Conservation (phyloP, 2,797 vertebrate species). For the Botia kubotai region DNA sequence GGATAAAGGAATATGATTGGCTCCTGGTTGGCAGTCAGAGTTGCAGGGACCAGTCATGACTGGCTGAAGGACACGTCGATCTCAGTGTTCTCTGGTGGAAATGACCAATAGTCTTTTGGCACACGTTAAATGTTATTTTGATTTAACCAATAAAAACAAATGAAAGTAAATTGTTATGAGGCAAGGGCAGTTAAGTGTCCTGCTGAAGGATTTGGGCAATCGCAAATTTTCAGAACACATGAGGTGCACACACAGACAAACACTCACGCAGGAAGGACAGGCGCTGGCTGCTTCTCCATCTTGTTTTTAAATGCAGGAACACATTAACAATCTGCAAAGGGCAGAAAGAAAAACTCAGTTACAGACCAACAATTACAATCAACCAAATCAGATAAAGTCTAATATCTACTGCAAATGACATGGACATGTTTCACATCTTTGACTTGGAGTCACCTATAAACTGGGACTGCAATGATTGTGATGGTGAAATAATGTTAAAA, state of each 20-base stretch:
- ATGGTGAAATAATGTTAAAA: neutral
- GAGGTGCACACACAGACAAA: constrained; percentile 20
- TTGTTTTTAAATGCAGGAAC: constrained; percentile 37
- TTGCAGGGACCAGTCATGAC: constrained; percentile 58
- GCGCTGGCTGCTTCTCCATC: constrained; percentile 24
- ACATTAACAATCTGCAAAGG: constrained; percentile 57
- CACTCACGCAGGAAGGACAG: constrained; percentile 29
- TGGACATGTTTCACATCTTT: no score
- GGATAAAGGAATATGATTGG: constrained; percentile 60
- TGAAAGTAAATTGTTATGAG: constrained; percentile 58
- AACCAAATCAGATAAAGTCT: no score
- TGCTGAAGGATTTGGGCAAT: constrained; percentile 43
- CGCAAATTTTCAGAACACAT: constrained; percentile 29
- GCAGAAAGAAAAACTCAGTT: constrained; percentile 27
- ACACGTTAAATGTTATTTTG: constrained; percentile 71
- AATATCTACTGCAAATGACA: no score
- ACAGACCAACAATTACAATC: neutral
- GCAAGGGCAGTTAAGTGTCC: constrained; percentile 40
- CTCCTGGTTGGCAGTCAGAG: constrained; percentile 64
- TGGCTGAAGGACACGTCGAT: constrained; percentile 56
- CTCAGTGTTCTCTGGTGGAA: constrained; percentile 54
- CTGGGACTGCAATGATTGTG: neutral
- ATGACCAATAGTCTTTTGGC: constrained; percentile 71
- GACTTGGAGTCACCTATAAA: neutral
- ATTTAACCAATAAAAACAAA: constrained; percentile 70